Base-by-base conservation (phyloP, 2,888 invertebrate genomes). In the Drosophila nigricruria region DNA sequence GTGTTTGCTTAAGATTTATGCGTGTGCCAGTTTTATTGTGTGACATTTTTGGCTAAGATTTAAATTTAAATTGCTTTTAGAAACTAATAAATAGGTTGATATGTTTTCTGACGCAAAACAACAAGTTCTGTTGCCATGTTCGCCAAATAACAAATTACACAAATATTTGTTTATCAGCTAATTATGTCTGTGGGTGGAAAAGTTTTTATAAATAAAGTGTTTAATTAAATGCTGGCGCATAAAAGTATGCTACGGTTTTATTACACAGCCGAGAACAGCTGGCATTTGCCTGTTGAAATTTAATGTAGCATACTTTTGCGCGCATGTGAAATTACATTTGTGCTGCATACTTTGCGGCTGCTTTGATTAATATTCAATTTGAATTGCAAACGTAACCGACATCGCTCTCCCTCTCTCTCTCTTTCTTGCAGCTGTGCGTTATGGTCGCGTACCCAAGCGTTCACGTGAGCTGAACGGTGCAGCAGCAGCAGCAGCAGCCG, bases 391-490 rank as follows among this genome's bases (percentile, higher is more conserved):
- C 1, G 23, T 40, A 52, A 52, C 61, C 32, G n/a, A 34, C 18
- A 16, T 20, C 12, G 2, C 25, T 20, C 20, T 56, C 10, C 36
- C 9, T 36, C 20, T 70, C n/a, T 61, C 1, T 32, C 2, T 38
- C 18, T n/a, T 16, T 38, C 79, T 93, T 93, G 49, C 94, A 98
- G 98, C 98, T 91, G 98, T 98, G 78, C 95, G 98, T 92, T 99
- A 99, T 94, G 98, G 99, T 81, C 95, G 98, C 79, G 98, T 98
- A 86, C 98, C 99, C 77, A 99, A 98, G 93, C 95, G 98, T 88
- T 96, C 97, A 70, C 95, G 98, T 85, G 98, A 98, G 93, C 95
- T 96, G 78, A 96, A 95, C 91, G 92, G 92, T 59, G 83, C 90
- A 84, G 82, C 85, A 90, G 62, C 68, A 67, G 62, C 67, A 68